Percentiles rank a stretch among this genome's conserved stretches.
These are phyloP conservation scores for Argyra leucocephala DNA, from an alignment of 2,888 invertebrate species.

Conservation along the genomic window DNA sequence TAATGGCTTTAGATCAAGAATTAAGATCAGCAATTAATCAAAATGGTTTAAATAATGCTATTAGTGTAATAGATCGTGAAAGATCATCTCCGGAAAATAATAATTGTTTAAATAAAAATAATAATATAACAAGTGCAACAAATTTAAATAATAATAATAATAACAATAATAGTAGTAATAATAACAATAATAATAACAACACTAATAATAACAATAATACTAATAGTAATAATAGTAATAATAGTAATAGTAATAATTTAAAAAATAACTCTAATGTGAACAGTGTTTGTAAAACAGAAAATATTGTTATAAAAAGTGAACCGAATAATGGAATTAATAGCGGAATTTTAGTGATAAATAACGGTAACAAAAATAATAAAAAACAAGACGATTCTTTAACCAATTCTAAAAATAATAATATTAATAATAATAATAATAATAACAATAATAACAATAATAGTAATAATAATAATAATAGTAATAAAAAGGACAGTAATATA, in stretches of 20 bases:
- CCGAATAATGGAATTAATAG: conserved; percentile 26
- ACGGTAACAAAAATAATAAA: conserved; percentile 14
- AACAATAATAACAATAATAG: conserved; percentile 25
- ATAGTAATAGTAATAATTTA: conserved; percentile 21
- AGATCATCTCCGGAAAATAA: conserved; percentile 41
- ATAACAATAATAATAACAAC: conserved; percentile 49
- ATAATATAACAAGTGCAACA: conserved; percentile 27
- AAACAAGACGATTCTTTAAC: conserved; percentile 2
- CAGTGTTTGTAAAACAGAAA: conserved; percentile 32
- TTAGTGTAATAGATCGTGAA: conserved; percentile 17
- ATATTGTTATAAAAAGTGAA: conserved; percentile 29
- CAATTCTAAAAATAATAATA: conserved; percentile 3
- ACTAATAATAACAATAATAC: no score
- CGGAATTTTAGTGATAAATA: conserved; percentile 28
- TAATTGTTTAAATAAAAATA: conserved; percentile 37
- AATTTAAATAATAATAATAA: conserved; percentile 36
- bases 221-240: conserved; percentile 44
- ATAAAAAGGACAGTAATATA: conserved; percentile 10
- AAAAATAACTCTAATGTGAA: conserved; percentile 43
- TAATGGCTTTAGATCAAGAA: conserved; percentile 63
- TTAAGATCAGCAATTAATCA: conserved; percentile 49
- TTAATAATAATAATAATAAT: conserved; percentile 27
- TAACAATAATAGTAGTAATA: conserved; percentile 51
- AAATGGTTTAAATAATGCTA: conserved; percentile 20
- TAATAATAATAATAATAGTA: conserved; percentile 18